Evolutionary conservation across 2,888 invertebrate genomes (phyloP).

Genomic region (Toxonevra muliebris): DNA sequence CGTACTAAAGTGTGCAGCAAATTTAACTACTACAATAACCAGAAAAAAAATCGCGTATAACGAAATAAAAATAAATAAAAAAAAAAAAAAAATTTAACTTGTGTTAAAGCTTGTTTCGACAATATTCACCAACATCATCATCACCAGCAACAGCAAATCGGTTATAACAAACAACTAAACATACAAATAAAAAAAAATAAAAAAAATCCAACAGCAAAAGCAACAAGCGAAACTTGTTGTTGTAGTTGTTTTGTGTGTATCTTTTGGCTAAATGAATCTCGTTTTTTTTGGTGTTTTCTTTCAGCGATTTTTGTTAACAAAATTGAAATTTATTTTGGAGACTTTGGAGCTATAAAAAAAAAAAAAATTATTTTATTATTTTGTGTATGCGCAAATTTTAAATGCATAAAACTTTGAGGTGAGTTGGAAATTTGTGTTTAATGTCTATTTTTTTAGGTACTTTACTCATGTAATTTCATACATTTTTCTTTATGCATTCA

Average conservation of each 20-base stretch:
- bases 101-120: no score
- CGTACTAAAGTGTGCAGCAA: no score
- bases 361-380: not conserved
- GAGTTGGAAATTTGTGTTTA: conserved; percentile 24
- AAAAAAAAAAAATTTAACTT: no score
- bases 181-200: not conserved
- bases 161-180: not conserved
- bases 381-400: conserved; percentile 6
- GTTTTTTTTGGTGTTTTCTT: not conserved
- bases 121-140: no score
- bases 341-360: conserved; percentile 10
- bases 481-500: no score
- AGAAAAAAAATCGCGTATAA: not conserved
- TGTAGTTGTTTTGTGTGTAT: conserved; percentile 4
- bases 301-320: not conserved
- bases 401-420: conserved; percentile 34
- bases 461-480: no score
- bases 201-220: not conserved
- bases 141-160: no score
- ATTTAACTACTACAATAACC: no score
- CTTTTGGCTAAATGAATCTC: not conserved
- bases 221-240: conserved; percentile 1
- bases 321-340: conserved; percentile 18
- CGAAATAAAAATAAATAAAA: no score
- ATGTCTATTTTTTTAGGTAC: no score